phyloP scores from a whole-genome alignment of 2,888 invertebrate genomes.

The Drosophila borealis region DNA sequence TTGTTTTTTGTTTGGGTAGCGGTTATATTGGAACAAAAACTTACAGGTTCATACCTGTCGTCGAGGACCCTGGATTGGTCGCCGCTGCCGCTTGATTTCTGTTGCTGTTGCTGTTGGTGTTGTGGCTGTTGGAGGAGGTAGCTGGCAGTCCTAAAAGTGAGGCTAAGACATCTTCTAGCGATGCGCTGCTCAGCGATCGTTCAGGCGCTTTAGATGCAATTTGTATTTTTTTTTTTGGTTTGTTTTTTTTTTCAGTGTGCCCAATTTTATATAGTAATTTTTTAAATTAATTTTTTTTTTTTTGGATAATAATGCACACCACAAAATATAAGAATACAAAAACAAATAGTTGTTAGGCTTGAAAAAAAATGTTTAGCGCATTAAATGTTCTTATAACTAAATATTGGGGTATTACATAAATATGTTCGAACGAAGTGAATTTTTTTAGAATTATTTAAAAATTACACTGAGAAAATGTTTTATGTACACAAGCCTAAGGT shows the following conservation, averaged over 20 bases:
- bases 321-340: conserved; percentile 62
- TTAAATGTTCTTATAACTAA: conserved; percentile 50
- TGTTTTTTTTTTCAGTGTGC: conserved; percentile 27
- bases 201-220: conserved; percentile 83
- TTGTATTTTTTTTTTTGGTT: conserved; percentile 14
- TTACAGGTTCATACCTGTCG: conserved; percentile 90
- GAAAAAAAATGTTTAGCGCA: conserved; percentile 52
- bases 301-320: conserved; percentile 31
- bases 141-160: conserved; percentile 94
- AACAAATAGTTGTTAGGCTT: conserved; percentile 64
- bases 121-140: conserved; percentile 69
- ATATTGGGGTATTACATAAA: conserved; percentile 8
- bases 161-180: conserved; percentile 96
- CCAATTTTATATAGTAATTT: conserved; percentile 15
- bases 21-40: conserved; percentile 86
- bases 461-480: conserved; percentile 73
- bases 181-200: conserved; percentile 92
- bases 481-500: conserved; percentile 47
- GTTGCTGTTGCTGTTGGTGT: conserved; percentile 52
- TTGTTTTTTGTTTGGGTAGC: conserved; percentile 53
- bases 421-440: background rate
- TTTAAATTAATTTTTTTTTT: conserved; percentile 9
- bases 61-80: conserved; percentile 87
- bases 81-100: conserved; percentile 52
- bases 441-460: conserved; percentile 9